Conservation (phyloP, 2,797 vertebrate species). For the Morelia viridis region DNA sequence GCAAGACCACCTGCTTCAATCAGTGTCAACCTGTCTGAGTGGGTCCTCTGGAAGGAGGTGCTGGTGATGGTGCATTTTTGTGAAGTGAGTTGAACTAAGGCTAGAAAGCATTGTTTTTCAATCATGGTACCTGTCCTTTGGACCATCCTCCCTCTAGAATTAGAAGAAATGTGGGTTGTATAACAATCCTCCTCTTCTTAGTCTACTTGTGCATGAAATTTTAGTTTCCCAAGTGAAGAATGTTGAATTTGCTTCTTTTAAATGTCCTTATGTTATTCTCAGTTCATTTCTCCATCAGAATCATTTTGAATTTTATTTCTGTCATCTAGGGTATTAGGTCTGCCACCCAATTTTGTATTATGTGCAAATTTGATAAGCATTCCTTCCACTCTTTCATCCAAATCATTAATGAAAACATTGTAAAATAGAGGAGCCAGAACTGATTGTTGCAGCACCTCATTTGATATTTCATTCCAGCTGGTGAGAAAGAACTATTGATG, state of each 20-base stretch:
- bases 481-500: background rate
- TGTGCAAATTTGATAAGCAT: constrained; percentile 44
- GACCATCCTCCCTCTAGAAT: background rate
- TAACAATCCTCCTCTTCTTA: background rate
- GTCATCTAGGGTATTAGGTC: constrained; percentile 28
- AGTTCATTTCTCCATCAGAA: background rate
- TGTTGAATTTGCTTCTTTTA: background rate
- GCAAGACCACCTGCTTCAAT: background rate
- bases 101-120: background rate
- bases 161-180: background rate
- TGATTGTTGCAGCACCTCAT: background rate
- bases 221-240: background rate
- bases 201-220: background rate
- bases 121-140: background rate
- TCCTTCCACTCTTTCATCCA: background rate
- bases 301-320: constrained; percentile 30
- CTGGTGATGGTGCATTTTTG: background rate
- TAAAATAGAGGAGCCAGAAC: background rate
- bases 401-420: background rate
- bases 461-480: background rate
- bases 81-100: background rate
- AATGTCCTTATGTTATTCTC: background rate
- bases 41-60: background rate
- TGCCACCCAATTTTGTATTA: constrained; percentile 29
- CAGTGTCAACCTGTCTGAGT: background rate